Base-by-base conservation (phyloP, 2,113 vertebrate genomes). In the Bos javanicus region DNA sequence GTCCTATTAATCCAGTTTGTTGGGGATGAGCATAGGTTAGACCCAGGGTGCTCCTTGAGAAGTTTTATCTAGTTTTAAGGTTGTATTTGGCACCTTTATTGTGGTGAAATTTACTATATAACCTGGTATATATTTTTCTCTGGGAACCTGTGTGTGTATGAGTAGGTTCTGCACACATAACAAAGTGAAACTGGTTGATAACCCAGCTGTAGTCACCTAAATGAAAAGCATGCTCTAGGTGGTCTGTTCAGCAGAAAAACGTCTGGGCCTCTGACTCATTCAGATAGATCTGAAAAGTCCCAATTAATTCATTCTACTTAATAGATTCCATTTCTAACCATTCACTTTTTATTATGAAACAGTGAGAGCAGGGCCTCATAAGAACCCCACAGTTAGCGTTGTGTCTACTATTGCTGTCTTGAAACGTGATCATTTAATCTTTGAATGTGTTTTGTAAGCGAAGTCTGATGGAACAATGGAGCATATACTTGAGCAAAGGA, bases 1-100 rank as follows among this genome's bases (percentile, higher is more conserved):
- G 87, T 87, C 86, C 91, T 97, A 67, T 98, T 97, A 97, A 89
- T 59, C 85, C 88, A 96, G 91, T 93, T 96, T 96, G 94, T 76
- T 76, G 14, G 30, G 39, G 67, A 39, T 39, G 67, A 71, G 78
- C 1, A 9, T 46, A 97, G 91, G n/a, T 94, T 64, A 97, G 56
- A 89, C 0, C 7, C 85, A 97, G 97, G 98, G 91, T 94, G 89
- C 91, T 97, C 94, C 97, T 98, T 98, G 96, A 98, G 90, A 97
- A 86, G 86, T 94, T 97, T 67, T 59, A 92, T 97, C 95, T 98
- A 95, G 87, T 91, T 97, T 97, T 88, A 76, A 96, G 15, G 5
- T 93, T 95, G 52, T 83, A 84, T 67, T 43, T 91, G 94, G 43
- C 12, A 90, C 54, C 57, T 95, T 96, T 83, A 95, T 87, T 91